phyloP scores from a whole-genome alignment of 1,140 invertebrate genomes.

The Drosophila mauritiana region DNA sequence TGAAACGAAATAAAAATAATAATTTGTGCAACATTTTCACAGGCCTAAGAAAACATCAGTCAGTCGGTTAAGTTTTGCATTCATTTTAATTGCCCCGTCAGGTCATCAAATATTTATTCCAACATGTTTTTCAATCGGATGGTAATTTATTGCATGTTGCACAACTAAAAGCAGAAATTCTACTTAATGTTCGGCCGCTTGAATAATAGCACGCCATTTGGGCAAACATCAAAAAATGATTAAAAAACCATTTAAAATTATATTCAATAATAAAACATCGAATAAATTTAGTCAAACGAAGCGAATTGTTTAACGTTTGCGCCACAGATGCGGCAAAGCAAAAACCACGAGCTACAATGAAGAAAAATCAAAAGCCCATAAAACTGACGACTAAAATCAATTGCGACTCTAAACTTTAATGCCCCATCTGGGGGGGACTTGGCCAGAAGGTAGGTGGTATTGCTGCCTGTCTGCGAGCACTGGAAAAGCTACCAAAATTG shows the following conservation, averaged over 20 bases:
- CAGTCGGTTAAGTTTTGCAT: not conserved
- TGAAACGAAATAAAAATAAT: not conserved
- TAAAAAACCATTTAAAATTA: slow-evolving; percentile 76
- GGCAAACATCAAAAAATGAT: slow-evolving; percentile 67
- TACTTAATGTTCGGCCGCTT: slow-evolving; percentile 19
- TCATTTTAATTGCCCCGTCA: not conserved
- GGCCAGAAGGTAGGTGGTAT: slow-evolving; percentile 17
- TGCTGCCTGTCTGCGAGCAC: slow-evolving; percentile 36
- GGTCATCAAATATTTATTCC: not conserved
- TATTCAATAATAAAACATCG: slow-evolving; percentile 67
- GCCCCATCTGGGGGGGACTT: slow-evolving; percentile 37
- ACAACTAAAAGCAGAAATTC: slow-evolving; percentile 3
- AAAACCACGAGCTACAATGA: slow-evolving; percentile 23
- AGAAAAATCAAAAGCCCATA: slow-evolving; percentile 76
- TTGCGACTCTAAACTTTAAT: slow-evolving; percentile 78
- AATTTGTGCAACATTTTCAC: not conserved
- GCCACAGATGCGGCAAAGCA: slow-evolving; percentile 26
- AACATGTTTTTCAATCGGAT: slow-evolving; percentile 12
- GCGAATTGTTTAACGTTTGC: slow-evolving; percentile 63
- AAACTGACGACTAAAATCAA: slow-evolving; percentile 82
- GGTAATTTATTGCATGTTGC: slow-evolving; percentile 14
- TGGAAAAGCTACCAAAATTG: slow-evolving; percentile 61
- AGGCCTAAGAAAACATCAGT: not conserved
- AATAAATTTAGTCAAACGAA: slow-evolving; percentile 54
- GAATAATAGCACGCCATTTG: slow-evolving; percentile 64